A percentile compares a stretch with the other conserved stretches of the same genome.
phyloP scores from a whole-genome alignment of 2,797 vertebrate species.

The Gadopsis marmoratus region DNA sequence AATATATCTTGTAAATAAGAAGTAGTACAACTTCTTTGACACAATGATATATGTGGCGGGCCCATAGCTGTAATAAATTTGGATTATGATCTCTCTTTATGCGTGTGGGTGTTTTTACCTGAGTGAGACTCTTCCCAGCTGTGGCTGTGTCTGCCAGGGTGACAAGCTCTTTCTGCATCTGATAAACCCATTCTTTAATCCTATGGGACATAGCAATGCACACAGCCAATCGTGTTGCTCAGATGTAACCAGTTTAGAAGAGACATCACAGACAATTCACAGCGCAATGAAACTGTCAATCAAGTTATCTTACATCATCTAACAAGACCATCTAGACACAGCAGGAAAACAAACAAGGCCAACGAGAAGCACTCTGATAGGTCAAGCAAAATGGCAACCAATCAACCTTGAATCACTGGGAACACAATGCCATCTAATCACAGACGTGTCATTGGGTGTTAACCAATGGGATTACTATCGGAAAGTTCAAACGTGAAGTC shows the following conservation, averaged over 20 bases:
- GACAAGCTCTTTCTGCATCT: constrained; percentile 96
- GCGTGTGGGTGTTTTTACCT: constrained; percentile 76
- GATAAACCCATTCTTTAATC: constrained; percentile 97
- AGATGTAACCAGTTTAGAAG: constrained; percentile 24
- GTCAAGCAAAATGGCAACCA: constrained; percentile 58
- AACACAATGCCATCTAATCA: constrained; percentile 54
- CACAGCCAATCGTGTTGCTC: constrained; percentile 37
- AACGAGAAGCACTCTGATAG: constrained; percentile 32
- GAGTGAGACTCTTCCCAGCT: constrained; percentile 89
- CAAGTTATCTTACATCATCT: constrained; percentile 26
- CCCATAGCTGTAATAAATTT: background rate
- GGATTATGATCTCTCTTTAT: background rate
- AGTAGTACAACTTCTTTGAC: background rate
- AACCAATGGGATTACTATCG: constrained; percentile 60
- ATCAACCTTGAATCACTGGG: constrained; percentile 44
- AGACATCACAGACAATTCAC: constrained; percentile 46
- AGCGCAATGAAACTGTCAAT: constrained; percentile 68
- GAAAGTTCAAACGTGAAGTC: constrained; percentile 65
- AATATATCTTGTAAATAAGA: background rate
- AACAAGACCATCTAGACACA: constrained; percentile 23
- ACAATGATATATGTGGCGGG: background rate
- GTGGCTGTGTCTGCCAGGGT: constrained; percentile 91
- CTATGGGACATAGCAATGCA: constrained; percentile 77
- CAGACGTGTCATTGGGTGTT: constrained; percentile 54
- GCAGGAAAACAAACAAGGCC: constrained; percentile 61